Base-by-base conservation (phyloP, 2,888 invertebrate genomes). In the Liodrosophila aerea region DNA sequence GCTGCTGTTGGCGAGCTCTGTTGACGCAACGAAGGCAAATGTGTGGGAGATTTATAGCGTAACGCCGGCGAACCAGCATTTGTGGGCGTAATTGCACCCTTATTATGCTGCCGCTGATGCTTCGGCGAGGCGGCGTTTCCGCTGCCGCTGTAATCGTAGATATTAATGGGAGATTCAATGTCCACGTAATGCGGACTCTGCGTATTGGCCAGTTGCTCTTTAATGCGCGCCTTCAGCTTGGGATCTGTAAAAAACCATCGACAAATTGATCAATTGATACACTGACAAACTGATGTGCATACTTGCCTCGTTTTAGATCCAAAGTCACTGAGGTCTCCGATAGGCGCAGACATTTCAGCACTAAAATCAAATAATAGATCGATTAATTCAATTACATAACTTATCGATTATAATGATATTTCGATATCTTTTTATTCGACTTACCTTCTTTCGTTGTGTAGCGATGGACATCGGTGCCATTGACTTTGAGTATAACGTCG, bases 401-500 rank as follows among this genome's bases (percentile, higher is more conserved):
- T 7, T n/a, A n/a, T n/a, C n/a, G n/a, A n/a, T n/a, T n/a, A n/a
- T n/a, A n/a, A n/a, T n/a, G n/a, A n/a, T n/a, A n/a, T n/a, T n/a
- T n/a, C n/a, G n/a, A n/a, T n/a, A n/a, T n/a, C n/a, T n/a, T n/a
- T n/a, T n/a, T n/a, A n/a, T n/a, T n/a, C n/a, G n/a, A n/a, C n/a
- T n/a, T 73, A 96, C 96, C 96, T 94, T 97, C 97, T 92, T 96
- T 96, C 89, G 96, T 97, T 91, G 94, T 96, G 91, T 95, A 95
- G 91, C 95, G 94, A 92, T 95, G 95, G 88, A 97, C 97, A 92
- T 97, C 96, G 89, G 95, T 95, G 92, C 96, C 96, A 92, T 97
- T 97, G 89, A 97, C 95, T 93, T 96, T 96, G 91, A 97, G 93
- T 91, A 97, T 95, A 88, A 97, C 95, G 92, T 97, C 97, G 86